A percentile compares a stretch with the other conserved stretches of the same genome.
Evolutionary conservation across 2,888 invertebrate genomes (phyloP).

Genomic region (Anoncus sp.): DNA sequence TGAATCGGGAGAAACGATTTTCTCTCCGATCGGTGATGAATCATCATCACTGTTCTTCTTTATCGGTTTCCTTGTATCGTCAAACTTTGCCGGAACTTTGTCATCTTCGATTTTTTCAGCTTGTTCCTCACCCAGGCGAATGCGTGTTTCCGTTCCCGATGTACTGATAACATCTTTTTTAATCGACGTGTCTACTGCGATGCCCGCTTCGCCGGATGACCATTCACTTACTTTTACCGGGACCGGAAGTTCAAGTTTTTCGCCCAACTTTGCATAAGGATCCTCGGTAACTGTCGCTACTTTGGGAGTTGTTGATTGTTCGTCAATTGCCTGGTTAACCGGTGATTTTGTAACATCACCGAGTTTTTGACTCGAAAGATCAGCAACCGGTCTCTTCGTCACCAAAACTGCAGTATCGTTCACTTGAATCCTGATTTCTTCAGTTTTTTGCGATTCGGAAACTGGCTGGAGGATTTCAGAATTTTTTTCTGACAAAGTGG

Average conservation of each 20-base stretch:
- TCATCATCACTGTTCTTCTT: constrained; percentile 48
- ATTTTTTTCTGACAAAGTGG: constrained; percentile 16
- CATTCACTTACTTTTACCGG: constrained; percentile 35
- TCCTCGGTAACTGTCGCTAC: constrained; percentile 36
- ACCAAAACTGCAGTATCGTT: constrained; percentile 68
- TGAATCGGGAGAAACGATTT: not conserved
- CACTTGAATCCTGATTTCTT: constrained; percentile 67
- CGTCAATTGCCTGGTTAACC: constrained; percentile 13
- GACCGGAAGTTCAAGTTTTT: constrained; percentile 48
- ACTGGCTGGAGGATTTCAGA: not conserved
- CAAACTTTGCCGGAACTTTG: constrained; percentile 33
- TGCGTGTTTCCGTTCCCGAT: constrained; percentile 45
- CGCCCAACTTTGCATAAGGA: constrained; percentile 56
- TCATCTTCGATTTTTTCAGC: constrained; percentile 37
- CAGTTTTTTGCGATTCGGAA: constrained; percentile 31
- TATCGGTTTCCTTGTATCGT: constrained; percentile 51
- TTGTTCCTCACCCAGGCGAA: constrained; percentile 44
- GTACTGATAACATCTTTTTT: constrained; percentile 5
- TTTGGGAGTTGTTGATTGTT: constrained; percentile 44
- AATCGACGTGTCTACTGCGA: not conserved
- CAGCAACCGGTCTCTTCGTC: constrained; percentile 52
- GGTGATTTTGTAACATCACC: constrained; percentile 31
- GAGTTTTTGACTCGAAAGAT: constrained; percentile 34
- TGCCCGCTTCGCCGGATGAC: constrained; percentile 6
- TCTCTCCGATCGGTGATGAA: constrained; percentile 11